phyloP scores from a whole-genome alignment of 2,888 invertebrate species.

The Schizotus pectinicornis region DNA sequence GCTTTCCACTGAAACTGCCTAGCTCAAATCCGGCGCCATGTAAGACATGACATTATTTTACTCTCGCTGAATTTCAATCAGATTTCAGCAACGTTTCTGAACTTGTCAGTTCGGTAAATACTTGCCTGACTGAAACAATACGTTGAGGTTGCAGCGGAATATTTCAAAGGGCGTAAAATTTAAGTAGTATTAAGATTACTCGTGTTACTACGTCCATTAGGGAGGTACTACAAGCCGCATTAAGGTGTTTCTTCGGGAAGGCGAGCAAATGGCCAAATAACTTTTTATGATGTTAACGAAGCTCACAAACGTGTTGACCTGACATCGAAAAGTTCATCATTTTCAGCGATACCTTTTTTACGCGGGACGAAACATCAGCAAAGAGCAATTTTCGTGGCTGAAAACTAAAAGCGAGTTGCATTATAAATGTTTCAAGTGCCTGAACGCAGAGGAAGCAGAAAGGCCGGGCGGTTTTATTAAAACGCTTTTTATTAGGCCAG shows the following conservation, averaged over 20 bases:
- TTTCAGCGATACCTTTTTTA: constrained; percentile 32
- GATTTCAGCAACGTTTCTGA: constrained; percentile 45
- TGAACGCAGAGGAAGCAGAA: not conserved
- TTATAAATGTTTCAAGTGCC: constrained; percentile 15
- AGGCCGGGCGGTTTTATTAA: not conserved
- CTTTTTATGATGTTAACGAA: constrained; percentile 24
- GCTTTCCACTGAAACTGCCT: constrained; percentile 32
- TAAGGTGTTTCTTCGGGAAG: constrained; percentile 7
- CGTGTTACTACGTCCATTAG: no score
- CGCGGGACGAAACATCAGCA: constrained; percentile 32
- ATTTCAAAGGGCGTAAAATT: no score
- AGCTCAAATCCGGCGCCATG: constrained; percentile 42
- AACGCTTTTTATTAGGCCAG: not conserved
- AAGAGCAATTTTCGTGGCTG: constrained; percentile 32
- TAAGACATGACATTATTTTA: constrained; percentile 52
- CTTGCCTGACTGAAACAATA: constrained; percentile 32
- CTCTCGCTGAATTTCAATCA: constrained; percentile 51
- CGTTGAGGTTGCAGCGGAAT: constrained; percentile 7
- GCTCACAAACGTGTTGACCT: constrained; percentile 25
- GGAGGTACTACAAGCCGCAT: not conserved
- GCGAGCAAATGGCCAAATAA: constrained; percentile 9
- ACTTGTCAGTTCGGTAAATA: constrained; percentile 47
- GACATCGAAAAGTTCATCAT: constrained; percentile 30
- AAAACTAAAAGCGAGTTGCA: constrained; percentile 26
- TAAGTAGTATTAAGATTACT: no score